Conservation (phyloP, 2,113 vertebrate genomes). For the Marcusenius ussheri region DNA sequence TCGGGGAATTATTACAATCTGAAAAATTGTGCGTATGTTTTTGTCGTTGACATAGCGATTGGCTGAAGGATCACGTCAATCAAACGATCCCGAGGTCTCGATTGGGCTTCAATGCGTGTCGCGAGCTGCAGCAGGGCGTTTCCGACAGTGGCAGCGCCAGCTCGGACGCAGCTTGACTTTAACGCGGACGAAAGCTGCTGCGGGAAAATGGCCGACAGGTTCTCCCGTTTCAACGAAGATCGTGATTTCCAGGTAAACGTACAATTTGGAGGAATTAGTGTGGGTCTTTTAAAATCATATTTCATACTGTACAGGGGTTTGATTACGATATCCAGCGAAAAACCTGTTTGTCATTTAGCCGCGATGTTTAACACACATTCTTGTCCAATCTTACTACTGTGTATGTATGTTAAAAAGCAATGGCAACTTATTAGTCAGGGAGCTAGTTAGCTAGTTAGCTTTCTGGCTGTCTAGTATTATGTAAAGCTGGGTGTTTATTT, state of each 20-base stretch:
- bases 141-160: neutral
- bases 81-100: neutral
- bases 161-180: conserved; percentile 23
- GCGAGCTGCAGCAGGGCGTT: neutral
- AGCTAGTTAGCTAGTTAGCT: neutral
- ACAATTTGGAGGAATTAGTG: neutral
- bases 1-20: neutral
- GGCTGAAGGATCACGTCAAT: neutral
- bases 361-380: neutral
- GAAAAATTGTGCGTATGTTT: neutral
- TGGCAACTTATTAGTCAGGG: neutral
- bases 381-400: neutral
- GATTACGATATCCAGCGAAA: too few relatives aligned
- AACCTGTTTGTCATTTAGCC: neutral
- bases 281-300: neutral
- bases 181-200: conserved; percentile 50
- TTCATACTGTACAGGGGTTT: neutral
- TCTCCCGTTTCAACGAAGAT: conserved; percentile 97
- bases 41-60: neutral
- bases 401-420: neutral
- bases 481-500: neutral
- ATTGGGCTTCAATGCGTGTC: neutral
- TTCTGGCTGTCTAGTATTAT: neutral
- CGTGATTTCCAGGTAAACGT: conserved; percentile 91
- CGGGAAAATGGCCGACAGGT: conserved; percentile 95